Evolutionary conservation across 1,140 invertebrate genomes (phyloP), one percentile per base, ranked within the genome.

Genomic region (Tetragonula clypearis): DNA sequence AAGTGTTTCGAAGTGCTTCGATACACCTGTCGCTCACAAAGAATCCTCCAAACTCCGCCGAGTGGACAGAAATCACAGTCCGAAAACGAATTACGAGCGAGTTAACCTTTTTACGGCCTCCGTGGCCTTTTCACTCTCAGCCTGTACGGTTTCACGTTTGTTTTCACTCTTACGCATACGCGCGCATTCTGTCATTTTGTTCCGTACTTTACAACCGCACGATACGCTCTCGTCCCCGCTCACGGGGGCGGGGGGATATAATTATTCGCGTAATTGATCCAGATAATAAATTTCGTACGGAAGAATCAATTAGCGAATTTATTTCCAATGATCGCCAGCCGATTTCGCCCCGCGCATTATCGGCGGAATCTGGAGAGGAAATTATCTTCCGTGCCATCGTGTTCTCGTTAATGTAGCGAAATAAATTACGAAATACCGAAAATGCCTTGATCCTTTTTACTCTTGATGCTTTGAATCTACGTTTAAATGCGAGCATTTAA

Each of bases 261-360:
- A 74, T 81, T 73, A 62, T 53, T 73, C 69, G 1, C 21, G 23
- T 82, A 76, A 76, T 82, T 76, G 80, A 82, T 82, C 72, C 58
- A 82, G 49, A 82, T 82, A 82, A 82, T 82, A 82, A 76, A 82
- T 82, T 76, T 26, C 26, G 49, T 15, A 12, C 53, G 60, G 60
- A 56, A 82, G 60, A 49, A 65, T 82, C 80, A 82, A 82, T 82
- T 76, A 82, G 60, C 60, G n/a, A 82, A 82, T 82, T 82, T 82
- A 82, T 82, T 82, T 56, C 17, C 60, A 23, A 76, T 23, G 60
- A n/a, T 75, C 56, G 15, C 30, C 49, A 26, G 65, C 56, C n/a
- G 60, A 76, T 76, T 66, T 56, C 72, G 30, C 3, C 4, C 26
- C 49, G 58, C 19, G 72, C 21, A 65, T 60, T 73, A 73, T 49